Conservation (phyloP, 2,797 vertebrate genomes). For the Iguana delicatissima region DNA sequence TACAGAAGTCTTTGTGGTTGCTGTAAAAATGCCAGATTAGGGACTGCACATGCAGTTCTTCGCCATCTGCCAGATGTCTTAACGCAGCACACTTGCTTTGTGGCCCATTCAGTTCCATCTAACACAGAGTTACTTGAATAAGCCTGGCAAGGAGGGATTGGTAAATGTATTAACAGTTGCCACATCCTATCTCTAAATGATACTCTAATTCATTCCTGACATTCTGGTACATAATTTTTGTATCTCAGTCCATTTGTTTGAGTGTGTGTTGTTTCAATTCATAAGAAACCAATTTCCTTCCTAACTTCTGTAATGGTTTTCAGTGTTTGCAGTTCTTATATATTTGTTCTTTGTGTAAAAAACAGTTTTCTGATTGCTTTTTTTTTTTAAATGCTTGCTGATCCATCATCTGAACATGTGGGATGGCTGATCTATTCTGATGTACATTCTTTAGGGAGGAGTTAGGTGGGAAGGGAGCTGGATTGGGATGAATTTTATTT, state of each 20-base stretch:
- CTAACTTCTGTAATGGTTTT: slow-evolving; percentile 40
- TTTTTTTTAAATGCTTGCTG: slow-evolving; percentile 67
- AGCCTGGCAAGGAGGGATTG: not conserved
- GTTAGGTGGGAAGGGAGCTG: slow-evolving; percentile 48
- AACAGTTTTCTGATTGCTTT: slow-evolving; percentile 19
- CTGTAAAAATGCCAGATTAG: not conserved
- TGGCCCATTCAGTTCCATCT: not conserved
- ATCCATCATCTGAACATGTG: slow-evolving; percentile 70
- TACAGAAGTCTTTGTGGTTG: slow-evolving; percentile 1
- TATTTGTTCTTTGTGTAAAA: slow-evolving; percentile 21
- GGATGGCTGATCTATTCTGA: slow-evolving; percentile 57
- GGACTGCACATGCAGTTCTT: not conserved
- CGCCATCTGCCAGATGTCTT: too few relatives aligned
- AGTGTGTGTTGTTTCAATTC: slow-evolving; percentile 14
- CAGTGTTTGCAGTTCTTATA: not conserved
- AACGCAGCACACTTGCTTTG: not conserved
- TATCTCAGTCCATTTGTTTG: slow-evolving; percentile 65
- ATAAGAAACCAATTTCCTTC: slow-evolving; percentile 24
- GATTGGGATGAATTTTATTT: slow-evolving; percentile 71
- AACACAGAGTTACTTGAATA: not conserved
- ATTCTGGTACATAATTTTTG: slow-evolving; percentile 60
- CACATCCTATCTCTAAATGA: not conserved
- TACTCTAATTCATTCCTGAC: slow-evolving; percentile 51
- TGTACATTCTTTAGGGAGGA: slow-evolving; percentile 43
- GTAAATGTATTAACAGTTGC: not conserved